Evolutionary conservation across 2,797 vertebrate species (phyloP), one percentile per base, ranked within the genome.

Genomic region (Falco rusticolus): DNA sequence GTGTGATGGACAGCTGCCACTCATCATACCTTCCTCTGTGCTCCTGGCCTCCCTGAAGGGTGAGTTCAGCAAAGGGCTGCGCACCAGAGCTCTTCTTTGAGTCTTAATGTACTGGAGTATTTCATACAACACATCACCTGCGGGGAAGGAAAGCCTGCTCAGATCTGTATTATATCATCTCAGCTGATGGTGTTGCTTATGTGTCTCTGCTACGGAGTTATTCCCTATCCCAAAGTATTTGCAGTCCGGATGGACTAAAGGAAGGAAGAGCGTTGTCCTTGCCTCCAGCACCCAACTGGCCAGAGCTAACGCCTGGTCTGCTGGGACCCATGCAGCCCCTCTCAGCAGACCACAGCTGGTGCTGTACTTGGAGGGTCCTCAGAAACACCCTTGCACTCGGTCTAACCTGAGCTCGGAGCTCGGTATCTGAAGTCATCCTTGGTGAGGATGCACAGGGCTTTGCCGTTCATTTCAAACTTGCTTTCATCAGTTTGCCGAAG

Each of bases 61-160:
- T 13, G 92, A 18, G 37, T 69, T 94, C 66, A 92, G 84, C 72
- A 94, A 31, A 61, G 97, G 97, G 48, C 98, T 94, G 72, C 97
- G 97, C 66, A 97, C 94, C 60, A 98, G 94, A 72, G 96, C 97
- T 96, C 96, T 98, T 93, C 99, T 98, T 78, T 99, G 98, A 79
- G 98, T 99, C 96, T 98, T 99, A 39, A 99, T 98, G 83, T 98
- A 98, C 94, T 98, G 99, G 39, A 99, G 98, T 76, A 99, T 98
- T 97, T 99, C 99, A 87, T 99, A 99, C 17, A 99, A 97, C 83
- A 99, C 99, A 45, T 99, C 99, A 26, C 99, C 99, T 99, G 85
- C 37, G 48, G 60, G 61, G 41, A 77, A 76, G 56, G 37, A 85
- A 93, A 39, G 71, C 16, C 78, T 84, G 70, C 74, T 96, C 92